Evolutionary conservation across 2,113 vertebrate genomes (phyloP).

Genomic region (Echinops telfairi): DNA sequence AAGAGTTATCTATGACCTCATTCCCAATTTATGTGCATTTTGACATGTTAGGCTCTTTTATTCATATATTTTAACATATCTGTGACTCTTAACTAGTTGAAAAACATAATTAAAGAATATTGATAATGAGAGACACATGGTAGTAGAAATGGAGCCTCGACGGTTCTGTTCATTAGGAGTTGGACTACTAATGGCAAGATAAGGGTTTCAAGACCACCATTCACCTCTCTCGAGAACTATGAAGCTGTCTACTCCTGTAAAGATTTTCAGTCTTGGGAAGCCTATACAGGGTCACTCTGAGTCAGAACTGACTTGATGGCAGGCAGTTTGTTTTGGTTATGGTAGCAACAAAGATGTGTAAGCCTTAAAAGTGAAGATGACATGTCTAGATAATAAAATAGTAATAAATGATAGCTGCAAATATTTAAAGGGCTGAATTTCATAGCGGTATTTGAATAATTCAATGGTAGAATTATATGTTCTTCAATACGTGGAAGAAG

Average conservation of each 20-base stretch:
- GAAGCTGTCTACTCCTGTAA: too few species aligned
- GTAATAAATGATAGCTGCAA: too few species aligned
- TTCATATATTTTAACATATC: not conserved
- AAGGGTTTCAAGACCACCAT: too few species aligned
- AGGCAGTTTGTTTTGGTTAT: too few species aligned
- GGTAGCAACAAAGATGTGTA: accelerated
- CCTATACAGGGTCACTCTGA: too few species aligned
- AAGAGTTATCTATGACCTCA: not conserved
- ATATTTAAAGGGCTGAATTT: not conserved
- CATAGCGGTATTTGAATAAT: not conserved
- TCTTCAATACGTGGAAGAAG: not conserved
- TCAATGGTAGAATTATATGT: not conserved
- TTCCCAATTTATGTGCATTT: not conserved
- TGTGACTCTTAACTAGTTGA: too few species aligned
- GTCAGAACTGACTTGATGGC: too few species aligned
- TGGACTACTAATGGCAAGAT: too few species aligned
- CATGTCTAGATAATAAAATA: not conserved
- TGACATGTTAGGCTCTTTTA: not conserved
- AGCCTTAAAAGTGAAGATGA: not conserved
- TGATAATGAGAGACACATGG: accelerated
- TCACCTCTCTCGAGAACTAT: too few species aligned
- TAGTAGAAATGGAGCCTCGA: too few species aligned
- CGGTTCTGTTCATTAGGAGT: too few species aligned
- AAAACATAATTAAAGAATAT: not conserved
- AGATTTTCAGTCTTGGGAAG: too few species aligned